Evolutionary conservation across 2,888 invertebrate species (phyloP).

Genomic region (Tipula vernalis): DNA sequence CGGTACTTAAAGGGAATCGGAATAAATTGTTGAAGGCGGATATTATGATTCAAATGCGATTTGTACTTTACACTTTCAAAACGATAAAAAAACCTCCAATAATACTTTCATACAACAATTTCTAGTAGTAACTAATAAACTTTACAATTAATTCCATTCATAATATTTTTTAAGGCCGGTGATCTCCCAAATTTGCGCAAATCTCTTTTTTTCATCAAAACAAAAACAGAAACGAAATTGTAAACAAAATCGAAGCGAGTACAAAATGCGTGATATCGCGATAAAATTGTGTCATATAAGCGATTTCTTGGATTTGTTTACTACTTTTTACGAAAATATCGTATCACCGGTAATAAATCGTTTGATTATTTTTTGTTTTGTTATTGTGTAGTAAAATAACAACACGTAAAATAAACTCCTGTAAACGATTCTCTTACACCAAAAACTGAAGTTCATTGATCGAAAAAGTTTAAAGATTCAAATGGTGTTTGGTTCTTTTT

Average conservation of each 20-base stretch:
- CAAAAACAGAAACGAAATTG: not conserved
- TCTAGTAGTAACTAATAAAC: not conserved
- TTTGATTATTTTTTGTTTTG: too few species aligned
- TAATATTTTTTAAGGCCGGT: not conserved
- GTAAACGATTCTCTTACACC: not conserved
- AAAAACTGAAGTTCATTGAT: not conserved
- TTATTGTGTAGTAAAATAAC: too few species aligned
- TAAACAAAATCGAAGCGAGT: not conserved
- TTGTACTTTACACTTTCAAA: too few species aligned
- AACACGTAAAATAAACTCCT: too few species aligned
- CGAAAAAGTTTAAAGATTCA: not conserved
- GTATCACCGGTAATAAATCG: not conserved
- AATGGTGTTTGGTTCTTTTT: not conserved
- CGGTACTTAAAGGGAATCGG: not conserved
- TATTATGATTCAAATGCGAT: not conserved
- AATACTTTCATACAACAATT: not conserved
- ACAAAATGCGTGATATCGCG: not conserved
- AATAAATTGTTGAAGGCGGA: not conserved
- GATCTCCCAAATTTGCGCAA: not conserved
- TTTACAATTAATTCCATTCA: not conserved
- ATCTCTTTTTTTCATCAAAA: not conserved
- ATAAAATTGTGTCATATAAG: not conserved
- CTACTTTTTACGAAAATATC: not conserved
- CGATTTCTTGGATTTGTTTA: not conserved
- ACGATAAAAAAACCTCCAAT: too few species aligned